Conservation (phyloP, 2,113 vertebrate genomes). For the Capricornis sumatraensis region DNA sequence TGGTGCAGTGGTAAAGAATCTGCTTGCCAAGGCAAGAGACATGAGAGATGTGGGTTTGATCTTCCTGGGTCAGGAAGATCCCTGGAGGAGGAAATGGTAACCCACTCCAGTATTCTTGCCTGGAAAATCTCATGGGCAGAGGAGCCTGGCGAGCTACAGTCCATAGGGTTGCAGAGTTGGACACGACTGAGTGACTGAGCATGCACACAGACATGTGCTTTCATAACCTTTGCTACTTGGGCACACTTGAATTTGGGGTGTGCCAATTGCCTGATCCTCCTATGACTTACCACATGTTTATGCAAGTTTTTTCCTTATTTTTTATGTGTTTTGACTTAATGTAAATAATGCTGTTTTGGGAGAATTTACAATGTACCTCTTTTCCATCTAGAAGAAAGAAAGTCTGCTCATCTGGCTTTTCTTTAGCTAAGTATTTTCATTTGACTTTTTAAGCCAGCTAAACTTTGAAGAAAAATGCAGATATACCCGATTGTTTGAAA, state of each 20-base stretch:
- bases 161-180: neutral
- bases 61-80: neutral
- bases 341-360: neutral
- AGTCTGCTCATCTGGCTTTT: neutral
- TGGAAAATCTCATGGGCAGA: neutral
- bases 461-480: conserved; percentile 49
- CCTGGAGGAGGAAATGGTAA: neutral
- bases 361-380: neutral
- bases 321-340: neutral
- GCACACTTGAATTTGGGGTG: neutral
- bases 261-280: neutral
- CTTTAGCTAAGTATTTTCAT: neutral
- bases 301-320: neutral
- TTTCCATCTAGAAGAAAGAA: conserved; percentile 29
- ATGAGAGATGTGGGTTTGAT: neutral
- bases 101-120: neutral
- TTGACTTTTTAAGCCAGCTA: conserved; percentile 17
- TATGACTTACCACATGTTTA: neutral
- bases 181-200: neutral
- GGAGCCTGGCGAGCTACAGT: neutral
- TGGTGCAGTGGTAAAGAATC: neutral
- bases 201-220: neutral
- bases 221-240: neutral
- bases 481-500: conserved; percentile 44
- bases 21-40: neutral